Conservation (phyloP, 2,797 vertebrate species). For the Chiroxiphia lanceolata region DNA sequence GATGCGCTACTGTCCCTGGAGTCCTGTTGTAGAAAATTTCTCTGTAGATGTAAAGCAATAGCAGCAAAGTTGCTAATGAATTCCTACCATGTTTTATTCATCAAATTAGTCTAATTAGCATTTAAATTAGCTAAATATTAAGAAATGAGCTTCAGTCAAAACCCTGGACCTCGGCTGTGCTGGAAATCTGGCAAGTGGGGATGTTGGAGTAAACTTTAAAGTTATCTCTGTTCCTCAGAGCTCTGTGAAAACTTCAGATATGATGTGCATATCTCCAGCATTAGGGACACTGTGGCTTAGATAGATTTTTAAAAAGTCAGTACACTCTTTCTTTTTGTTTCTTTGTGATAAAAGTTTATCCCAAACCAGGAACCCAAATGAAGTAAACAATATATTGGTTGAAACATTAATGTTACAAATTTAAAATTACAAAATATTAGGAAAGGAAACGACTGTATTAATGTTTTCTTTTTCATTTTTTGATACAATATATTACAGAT, state of each 20-base stretch:
- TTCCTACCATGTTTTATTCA: slow-evolving; percentile 45
- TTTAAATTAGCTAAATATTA: slow-evolving; percentile 65
- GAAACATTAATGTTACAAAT: neutral
- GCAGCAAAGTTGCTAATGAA: slow-evolving; percentile 34
- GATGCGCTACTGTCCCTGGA: slow-evolving; percentile 40
- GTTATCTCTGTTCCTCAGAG: slow-evolving; percentile 18
- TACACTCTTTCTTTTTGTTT: neutral
- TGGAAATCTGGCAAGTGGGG: slow-evolving; percentile 26
- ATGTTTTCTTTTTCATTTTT: neutral
- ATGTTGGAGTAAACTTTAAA: slow-evolving; percentile 16
- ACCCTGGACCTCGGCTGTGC: neutral
- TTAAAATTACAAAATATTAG: neutral
- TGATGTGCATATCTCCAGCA: neutral
- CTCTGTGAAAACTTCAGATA: neutral
- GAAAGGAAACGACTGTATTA: neutral
- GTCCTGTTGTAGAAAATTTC: slow-evolving; percentile 43
- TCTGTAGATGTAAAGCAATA: slow-evolving; percentile 46
- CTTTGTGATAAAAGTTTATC: neutral
- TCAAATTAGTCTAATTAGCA: slow-evolving; percentile 68
- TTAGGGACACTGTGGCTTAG: neutral
- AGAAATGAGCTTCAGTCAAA: slow-evolving; percentile 36
- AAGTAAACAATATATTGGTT: neutral
- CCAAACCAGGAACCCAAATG: fast-evolving
- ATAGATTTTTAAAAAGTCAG: neutral
- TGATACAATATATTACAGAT: neutral